Percentiles rank a stretch among this genome's conserved stretches.
phyloP scores from a whole-genome alignment of 2,888 invertebrate genomes.

The Ectropis crepuscularia region DNA sequence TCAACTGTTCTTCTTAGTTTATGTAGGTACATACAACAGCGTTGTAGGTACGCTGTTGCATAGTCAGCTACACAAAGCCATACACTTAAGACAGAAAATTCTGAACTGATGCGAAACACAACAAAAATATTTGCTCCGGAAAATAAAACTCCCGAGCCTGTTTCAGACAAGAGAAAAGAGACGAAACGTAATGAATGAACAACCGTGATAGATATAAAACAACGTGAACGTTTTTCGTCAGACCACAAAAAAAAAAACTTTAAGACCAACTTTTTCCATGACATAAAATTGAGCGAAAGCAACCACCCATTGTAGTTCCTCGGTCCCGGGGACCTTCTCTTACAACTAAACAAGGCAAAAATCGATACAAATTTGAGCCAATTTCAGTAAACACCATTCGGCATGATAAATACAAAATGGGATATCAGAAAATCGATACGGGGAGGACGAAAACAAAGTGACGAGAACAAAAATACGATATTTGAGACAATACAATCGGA shows the following conservation, averaged over 20 bases:
- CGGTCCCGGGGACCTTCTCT: too few species aligned
- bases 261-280: too few species aligned
- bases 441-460: conserved; percentile 18
- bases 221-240: too few species aligned
- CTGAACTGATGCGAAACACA: too few species aligned
- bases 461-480: conserved; percentile 27
- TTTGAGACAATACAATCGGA: conserved; percentile 28
- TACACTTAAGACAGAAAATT: not conserved
- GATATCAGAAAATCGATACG: conserved; percentile 16
- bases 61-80: not conserved
- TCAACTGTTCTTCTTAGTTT: conserved; percentile 11
- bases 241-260: too few species aligned
- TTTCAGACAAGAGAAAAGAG: too few species aligned
- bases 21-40: conserved; percentile 10
- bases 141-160: too few species aligned
- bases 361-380: conserved; percentile 9
- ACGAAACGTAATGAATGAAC: too few species aligned
- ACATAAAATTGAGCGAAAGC: too few species aligned
- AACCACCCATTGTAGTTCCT: too few species aligned
- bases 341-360: not conserved
- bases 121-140: too few species aligned
- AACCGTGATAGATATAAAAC: too few species aligned
- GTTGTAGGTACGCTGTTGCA: not conserved
- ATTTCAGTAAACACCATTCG: conserved; percentile 17
- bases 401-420: conserved; percentile 16